Evolutionary conservation across 2,797 vertebrate genomes (phyloP).

Genomic region (Artibeus jamaicensis): DNA sequence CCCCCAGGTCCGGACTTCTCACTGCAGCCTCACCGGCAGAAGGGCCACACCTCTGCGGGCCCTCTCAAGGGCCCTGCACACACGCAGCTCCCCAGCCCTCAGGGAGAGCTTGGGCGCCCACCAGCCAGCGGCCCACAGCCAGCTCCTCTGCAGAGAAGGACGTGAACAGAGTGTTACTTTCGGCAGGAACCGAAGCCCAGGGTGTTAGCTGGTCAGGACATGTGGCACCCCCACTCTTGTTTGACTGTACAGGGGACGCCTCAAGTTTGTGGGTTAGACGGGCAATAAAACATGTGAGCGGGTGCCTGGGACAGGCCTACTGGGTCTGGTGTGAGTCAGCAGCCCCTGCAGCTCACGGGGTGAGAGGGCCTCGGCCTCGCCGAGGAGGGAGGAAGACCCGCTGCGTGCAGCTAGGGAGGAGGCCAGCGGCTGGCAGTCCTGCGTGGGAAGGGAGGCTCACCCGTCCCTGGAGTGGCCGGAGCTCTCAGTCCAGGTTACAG

Average conservation of each 20-base stretch:
- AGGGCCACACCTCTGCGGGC: background rate
- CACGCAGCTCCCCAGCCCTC: background rate
- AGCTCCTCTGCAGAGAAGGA: slow-evolving; percentile 47
- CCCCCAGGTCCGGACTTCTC: background rate
- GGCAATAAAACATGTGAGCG: too few relatives aligned
- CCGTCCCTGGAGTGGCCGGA: background rate
- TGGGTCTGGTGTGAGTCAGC: background rate
- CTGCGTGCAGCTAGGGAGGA: too few relatives aligned
- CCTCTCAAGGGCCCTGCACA: background rate
- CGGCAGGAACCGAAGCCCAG: slow-evolving; percentile 57
- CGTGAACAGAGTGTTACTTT: slow-evolving; percentile 52
- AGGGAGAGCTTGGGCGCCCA: slow-evolving; percentile 12
- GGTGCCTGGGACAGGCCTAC: background rate
- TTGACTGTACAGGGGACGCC: background rate
- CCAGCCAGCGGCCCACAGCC: slow-evolving; percentile 42
- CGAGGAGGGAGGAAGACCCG: background rate
- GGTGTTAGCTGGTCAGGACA: background rate
- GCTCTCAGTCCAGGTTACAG: background rate
- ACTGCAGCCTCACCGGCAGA: background rate
- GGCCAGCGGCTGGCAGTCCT: rapidly evolving
- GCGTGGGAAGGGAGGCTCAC: rapidly evolving
- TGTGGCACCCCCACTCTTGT: rapidly evolving
- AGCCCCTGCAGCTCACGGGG: background rate
- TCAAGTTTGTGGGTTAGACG: background rate
- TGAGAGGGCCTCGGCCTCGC: background rate